Conservation (phyloP, 92 coral and sea anemone genomes). For the Epizoanthus rinbou region DNA sequence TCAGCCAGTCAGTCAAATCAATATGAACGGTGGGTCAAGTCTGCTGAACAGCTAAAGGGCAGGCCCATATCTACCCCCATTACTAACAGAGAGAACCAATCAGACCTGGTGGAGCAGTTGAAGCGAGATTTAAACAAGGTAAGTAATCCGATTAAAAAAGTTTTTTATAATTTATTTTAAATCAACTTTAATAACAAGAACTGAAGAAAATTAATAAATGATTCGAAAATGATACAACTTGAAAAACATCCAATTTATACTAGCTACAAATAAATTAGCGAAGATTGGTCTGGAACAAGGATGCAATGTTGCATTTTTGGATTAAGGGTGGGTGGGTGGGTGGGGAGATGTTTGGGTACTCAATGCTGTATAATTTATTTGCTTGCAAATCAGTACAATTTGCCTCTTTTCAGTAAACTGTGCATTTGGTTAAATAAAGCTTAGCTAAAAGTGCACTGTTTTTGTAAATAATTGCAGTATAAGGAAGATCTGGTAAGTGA, state of each 20-base stretch:
- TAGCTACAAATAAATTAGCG: too few species aligned
- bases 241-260: too few species aligned
- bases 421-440: too few species aligned
- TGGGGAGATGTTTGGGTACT: too few species aligned
- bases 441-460: neutral
- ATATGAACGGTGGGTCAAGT: slow-evolving; percentile 78
- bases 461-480: slow-evolving; percentile 54
- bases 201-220: too few species aligned
- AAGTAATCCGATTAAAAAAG: too few species aligned
- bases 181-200: too few species aligned
- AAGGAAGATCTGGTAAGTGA: slow-evolving; percentile 88
- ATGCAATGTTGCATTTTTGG: too few species aligned
- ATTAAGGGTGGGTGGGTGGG: too few species aligned
- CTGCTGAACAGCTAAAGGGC: slow-evolving; percentile 73
- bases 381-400: neutral
- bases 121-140: slow-evolving; percentile 82
- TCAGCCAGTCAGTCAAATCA: slow-evolving; percentile 65
- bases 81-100: slow-evolving; percentile 63
- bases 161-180: too few species aligned
- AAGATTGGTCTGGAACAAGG: too few species aligned
- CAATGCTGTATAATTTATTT: neutral
- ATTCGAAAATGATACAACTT: too few species aligned
- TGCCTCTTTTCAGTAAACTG: neutral
- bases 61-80: slow-evolving; percentile 64
- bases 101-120: slow-evolving; percentile 77